A percentile compares a stretch with the other conserved stretches of the same genome.
phyloP scores from a whole-genome alignment of 2,797 vertebrate species.

The Phoxinus dragarum region DNA sequence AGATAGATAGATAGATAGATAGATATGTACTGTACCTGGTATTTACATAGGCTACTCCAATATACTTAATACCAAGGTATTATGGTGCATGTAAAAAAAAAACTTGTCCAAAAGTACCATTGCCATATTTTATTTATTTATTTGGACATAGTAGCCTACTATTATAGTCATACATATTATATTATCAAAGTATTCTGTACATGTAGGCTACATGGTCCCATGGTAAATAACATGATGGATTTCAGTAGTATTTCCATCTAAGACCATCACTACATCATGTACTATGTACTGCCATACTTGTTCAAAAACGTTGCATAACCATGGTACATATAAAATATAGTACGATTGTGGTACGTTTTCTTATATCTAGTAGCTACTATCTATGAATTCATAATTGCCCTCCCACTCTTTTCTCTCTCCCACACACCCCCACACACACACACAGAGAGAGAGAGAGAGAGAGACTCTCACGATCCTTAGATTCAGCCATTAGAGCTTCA shows the following conservation, averaged over 20 bases:
- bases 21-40: background rate
- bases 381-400: constrained; percentile 19
- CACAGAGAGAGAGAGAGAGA: no score
- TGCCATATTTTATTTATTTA: background rate
- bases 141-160: background rate
- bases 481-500: constrained; percentile 41
- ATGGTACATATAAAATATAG: background rate
- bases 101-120: no score
- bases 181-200: background rate
- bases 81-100: background rate
- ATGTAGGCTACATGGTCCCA: background rate
- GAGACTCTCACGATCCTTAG: background rate
- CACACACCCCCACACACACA: no score
- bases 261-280: background rate
- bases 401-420: background rate
- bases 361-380: background rate
- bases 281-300: background rate
- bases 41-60: no score
- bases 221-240: background rate
- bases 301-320: background rate
- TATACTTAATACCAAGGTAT: no score
- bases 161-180: background rate
- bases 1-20: background rate
- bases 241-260: background rate
- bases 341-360: background rate